phyloP scores from a whole-genome alignment of 2,113 vertebrate species.

The Vulpes ferrilata region DNA sequence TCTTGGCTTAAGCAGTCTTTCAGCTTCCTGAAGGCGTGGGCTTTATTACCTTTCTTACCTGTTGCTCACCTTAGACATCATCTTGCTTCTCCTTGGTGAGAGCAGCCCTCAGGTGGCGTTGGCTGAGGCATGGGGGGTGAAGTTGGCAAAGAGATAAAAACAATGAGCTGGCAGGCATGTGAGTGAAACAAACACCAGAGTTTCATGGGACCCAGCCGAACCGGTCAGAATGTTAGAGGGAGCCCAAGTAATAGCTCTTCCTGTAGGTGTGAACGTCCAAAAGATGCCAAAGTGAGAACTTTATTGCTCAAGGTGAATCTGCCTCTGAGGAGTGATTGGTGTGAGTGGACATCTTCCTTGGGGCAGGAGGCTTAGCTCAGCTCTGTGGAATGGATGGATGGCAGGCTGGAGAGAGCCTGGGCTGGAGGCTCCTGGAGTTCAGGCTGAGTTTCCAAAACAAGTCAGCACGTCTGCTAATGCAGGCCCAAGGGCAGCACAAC shows the following conservation, averaged over 20 bases:
- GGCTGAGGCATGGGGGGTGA: background rate
- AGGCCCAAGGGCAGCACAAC: background rate
- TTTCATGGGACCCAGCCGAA: background rate
- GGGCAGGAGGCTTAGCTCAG: background rate
- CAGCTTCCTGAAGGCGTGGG: background rate
- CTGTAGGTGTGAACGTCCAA: background rate
- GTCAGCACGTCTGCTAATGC: background rate
- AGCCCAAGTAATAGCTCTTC: background rate
- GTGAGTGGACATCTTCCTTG: background rate
- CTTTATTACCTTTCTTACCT: background rate
- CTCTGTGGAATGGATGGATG: background rate
- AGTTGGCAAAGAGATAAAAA: background rate
- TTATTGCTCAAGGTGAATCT: background rate
- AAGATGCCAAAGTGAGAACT: background rate
- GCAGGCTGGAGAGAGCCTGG: background rate
- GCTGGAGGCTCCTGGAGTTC: background rate
- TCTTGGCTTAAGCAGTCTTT: background rate
- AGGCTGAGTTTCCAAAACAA: background rate
- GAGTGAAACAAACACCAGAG: background rate
- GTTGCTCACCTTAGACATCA: background rate
- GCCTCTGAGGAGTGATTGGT: background rate
- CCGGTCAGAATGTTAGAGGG: conserved; percentile 1
- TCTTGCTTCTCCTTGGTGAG: conserved; percentile 27
- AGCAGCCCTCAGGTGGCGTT: background rate
- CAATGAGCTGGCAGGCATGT: background rate